A percentile compares a stretch with the other conserved stretches of the same genome.
Conservation (phyloP, 2,797 vertebrate species). For the Lagocephalus sceleratus region DNA sequence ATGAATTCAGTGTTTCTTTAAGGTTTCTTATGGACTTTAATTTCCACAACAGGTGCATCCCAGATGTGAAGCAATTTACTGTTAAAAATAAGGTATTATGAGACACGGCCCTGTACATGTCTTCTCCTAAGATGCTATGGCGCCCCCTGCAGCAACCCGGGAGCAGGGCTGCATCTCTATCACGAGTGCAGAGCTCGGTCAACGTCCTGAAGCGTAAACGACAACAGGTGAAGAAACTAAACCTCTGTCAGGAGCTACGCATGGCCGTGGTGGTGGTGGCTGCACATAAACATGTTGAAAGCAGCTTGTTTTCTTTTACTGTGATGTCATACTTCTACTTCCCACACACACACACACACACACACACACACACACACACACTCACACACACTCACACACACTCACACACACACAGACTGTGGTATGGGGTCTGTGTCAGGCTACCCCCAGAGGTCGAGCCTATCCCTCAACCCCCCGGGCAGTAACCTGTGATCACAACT, state of each 20-base stretch:
- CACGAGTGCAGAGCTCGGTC: neutral
- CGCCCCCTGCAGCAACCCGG: constrained; percentile 40
- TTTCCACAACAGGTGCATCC: constrained; percentile 41
- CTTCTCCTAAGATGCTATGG: constrained; percentile 15
- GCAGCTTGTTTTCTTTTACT: constrained; percentile 45
- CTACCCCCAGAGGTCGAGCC: constrained; percentile 44
- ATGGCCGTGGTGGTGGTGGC: constrained; percentile 1
- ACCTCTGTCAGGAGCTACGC: constrained; percentile 1
- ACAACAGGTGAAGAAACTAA: neutral
- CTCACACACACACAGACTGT: constrained; percentile 19
- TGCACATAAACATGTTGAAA: constrained; percentile 10
- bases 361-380: constrained; percentile 17
- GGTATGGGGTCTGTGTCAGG: constrained; percentile 16
- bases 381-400: constrained; percentile 10
- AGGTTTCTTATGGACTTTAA: neutral
- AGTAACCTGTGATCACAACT: constrained; percentile 60
- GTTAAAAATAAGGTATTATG: neutral
- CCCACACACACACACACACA: constrained; percentile 8
- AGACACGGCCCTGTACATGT: neutral
- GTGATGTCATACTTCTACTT: constrained; percentile 37
- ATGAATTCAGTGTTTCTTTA: too few species aligned
- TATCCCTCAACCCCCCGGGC: constrained; percentile 46
- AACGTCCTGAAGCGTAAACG: neutral
- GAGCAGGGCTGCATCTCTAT: constrained; percentile 22
- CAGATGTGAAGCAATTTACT: constrained; percentile 50